These are phyloP conservation scores for Listrodromus nycthemerus DNA, from an alignment of 2,888 invertebrate species.

Conservation along the genomic window DNA sequence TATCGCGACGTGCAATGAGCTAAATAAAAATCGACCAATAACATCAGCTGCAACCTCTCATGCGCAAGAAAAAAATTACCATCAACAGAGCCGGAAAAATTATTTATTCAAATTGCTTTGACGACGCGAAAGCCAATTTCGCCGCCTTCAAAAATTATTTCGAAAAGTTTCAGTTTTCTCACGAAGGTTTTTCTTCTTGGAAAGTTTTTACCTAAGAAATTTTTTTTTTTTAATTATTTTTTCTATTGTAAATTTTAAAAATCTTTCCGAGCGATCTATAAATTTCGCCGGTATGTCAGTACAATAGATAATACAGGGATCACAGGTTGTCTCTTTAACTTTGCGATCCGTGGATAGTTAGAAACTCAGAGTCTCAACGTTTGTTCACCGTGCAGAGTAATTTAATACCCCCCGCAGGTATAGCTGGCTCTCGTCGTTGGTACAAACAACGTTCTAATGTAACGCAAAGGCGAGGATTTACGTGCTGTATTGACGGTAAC, in stretches of 20 bases:
- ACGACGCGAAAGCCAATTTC: no score
- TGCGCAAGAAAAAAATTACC: no score
- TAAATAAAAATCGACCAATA: not conserved
- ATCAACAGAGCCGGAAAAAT: no score
- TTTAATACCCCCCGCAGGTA: slow-evolving; percentile 35
- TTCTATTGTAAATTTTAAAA: no score
- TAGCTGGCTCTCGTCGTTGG: slow-evolving; percentile 14
- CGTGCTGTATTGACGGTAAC: not conserved
- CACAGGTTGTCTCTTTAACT: slow-evolving; percentile 8
- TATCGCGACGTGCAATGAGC: slow-evolving; percentile 1
- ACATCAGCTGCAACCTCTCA: not conserved
- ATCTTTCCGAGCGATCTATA: no score
- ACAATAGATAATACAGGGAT: not conserved
- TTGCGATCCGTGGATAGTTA: slow-evolving; percentile 13
- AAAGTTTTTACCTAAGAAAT: no score
- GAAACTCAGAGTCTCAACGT: slow-evolving; percentile 50
- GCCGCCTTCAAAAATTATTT: no score
- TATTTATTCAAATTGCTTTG: no score
- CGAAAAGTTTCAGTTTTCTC: no score
- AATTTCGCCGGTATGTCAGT: no score
- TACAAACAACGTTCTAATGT: slow-evolving; percentile 23
- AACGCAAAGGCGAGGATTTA: slow-evolving; percentile 13
- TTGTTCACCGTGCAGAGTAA: slow-evolving; percentile 48
- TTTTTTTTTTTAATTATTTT: no score
- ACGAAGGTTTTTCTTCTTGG: not conserved